Evolutionary conservation across 2,888 invertebrate species (phyloP).

Genomic region (Eulithis prunata): DNA sequence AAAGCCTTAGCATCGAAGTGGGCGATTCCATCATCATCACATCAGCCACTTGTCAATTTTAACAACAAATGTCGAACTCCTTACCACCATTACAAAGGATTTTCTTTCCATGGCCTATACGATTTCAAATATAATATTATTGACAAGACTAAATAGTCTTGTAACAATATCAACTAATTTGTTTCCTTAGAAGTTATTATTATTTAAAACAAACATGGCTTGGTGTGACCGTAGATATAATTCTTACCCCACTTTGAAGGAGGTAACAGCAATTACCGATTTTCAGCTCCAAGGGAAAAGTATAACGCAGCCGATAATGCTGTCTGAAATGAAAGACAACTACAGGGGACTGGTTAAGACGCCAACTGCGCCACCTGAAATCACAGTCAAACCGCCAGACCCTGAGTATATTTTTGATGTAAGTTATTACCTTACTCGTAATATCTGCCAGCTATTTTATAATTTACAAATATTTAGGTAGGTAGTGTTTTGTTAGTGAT

Average conservation of each 20-base stretch:
- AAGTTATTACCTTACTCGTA: conserved; percentile 43
- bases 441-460: neutral
- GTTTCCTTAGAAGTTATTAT: neutral
- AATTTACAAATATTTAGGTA: neutral
- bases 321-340: conserved; percentile 76
- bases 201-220: neutral
- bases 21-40: too few species aligned
- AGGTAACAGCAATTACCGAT: conserved; percentile 3
- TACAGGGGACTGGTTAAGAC: conserved; percentile 60
- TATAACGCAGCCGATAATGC: conserved; percentile 59
- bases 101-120: too few species aligned
- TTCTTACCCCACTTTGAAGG: conserved; percentile 7
- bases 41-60: too few species aligned
- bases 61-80: too few species aligned
- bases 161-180: neutral
- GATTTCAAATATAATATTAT: too few species aligned
- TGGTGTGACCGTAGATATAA: conserved; percentile 12
- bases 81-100: too few species aligned
- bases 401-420: conserved; percentile 76
- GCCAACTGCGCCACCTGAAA: conserved; percentile 62
- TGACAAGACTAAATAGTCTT: too few species aligned
- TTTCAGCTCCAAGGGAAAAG: conserved; percentile 67
- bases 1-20: too few species aligned
- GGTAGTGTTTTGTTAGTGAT: too few species aligned
- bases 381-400: conserved; percentile 64